Evolutionary conservation across 1,140 invertebrate genomes (phyloP), one percentile per base, ranked within the genome.

Genomic region (Leptinotarsa defecta): DNA sequence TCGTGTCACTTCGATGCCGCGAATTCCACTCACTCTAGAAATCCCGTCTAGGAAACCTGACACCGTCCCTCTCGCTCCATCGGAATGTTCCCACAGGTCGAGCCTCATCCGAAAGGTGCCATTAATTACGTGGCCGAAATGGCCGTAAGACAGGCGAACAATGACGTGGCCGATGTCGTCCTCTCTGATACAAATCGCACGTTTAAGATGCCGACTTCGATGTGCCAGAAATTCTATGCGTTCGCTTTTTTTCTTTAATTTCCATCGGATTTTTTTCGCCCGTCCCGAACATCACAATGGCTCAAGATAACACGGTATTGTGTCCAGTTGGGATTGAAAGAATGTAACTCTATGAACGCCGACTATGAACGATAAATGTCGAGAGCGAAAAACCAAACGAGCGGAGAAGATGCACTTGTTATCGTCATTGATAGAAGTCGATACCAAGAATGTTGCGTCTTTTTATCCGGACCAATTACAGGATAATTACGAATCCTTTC

Each of bases 111-210:
- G 19, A 61, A 57, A 78, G 74, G 77, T 78, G 77, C 77, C 74
- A 78, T 78, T 78, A 78, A 78, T 78, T 78, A 78, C 74, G 65
- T 78, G 77, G 71, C 77, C 74, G 72, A 78, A 78, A 78, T 76
- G 74, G 74, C 77, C 71, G 68, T 74, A 63, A 67, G 71, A 75
- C 77, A 76, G 72, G 65, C 74, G 77, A 78, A 78, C 77, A 76
- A 76, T 78, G 77, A 78, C 74, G 77, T 76, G 77, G 74, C 61
- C 76, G 69, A 72, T 78, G 76, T 75, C 73, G 74, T 71, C 61
- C 70, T 61, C 73, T 75, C 73, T 71, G 77, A 78, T 78, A 78
- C 77, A 70, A 74, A 78, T 78, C 77, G 74, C 77, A 70, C 77
- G 74, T 73, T 78, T 73, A 62, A 71, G 48, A 71, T 49, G 69